Evolutionary conservation across 2,797 vertebrate genomes (phyloP).

Genomic region (Acanthornis magna): DNA sequence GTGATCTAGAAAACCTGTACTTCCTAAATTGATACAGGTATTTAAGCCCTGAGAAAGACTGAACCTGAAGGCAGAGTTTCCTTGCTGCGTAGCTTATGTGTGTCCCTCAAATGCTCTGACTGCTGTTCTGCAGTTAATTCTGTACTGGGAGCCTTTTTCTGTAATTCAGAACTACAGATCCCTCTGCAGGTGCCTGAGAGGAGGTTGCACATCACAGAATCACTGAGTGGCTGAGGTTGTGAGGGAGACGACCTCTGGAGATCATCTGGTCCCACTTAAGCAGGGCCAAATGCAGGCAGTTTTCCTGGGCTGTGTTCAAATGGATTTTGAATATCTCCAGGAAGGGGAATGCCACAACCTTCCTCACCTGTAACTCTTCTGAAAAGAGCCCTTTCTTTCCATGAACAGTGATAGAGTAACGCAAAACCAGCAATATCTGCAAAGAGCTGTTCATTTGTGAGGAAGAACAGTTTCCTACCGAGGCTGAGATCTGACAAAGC

Average conservation of each 20-base stretch:
- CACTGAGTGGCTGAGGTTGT: background rate
- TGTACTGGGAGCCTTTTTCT: background rate
- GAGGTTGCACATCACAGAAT: background rate
- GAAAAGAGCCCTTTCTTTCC: background rate
- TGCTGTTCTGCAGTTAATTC: background rate
- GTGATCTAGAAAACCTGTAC: background rate
- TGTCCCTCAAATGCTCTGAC: background rate
- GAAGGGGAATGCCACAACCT: background rate
- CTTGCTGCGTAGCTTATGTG: background rate
- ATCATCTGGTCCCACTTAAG: background rate
- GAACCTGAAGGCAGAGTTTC: background rate
- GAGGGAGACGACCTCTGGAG: background rate
- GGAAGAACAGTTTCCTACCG: background rate
- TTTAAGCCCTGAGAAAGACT: background rate
- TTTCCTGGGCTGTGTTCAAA: background rate
- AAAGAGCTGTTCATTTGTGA: background rate
- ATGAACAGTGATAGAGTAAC: background rate
- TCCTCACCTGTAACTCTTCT: background rate
- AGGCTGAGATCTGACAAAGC: conserved; percentile 29
- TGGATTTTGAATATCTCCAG: background rate
- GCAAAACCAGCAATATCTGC: background rate
- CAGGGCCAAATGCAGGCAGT: background rate
- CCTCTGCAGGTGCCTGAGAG: background rate
- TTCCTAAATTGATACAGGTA: background rate
- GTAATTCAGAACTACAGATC: background rate